Conservation (phyloP, 2,113 vertebrate species). For the Numida meleagris region DNA sequence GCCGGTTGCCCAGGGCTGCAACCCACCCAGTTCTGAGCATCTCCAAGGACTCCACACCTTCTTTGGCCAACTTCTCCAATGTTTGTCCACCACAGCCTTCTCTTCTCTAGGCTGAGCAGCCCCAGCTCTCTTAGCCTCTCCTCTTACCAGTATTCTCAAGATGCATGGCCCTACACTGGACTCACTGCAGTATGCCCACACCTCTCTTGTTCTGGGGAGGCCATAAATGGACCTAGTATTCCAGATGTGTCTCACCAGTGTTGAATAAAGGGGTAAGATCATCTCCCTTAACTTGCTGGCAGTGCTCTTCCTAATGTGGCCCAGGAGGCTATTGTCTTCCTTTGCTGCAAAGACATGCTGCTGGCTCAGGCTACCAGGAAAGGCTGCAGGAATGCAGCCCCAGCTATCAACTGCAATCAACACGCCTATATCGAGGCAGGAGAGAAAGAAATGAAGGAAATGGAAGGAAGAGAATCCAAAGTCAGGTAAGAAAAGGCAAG, state of each 20-base stretch:
- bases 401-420: not conserved
- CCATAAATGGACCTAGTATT: not conserved
- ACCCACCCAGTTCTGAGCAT: not conserved
- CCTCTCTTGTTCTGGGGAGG: not conserved
- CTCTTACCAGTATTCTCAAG: not conserved
- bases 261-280: not conserved
- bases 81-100: not conserved
- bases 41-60: not conserved
- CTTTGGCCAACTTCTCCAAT: not conserved
- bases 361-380: not conserved
- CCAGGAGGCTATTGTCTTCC: not conserved
- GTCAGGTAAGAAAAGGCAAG: not conserved
- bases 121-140: not conserved
- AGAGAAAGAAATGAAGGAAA: not conserved
- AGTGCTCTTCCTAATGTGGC: not conserved
- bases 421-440: not conserved
- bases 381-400: not conserved
- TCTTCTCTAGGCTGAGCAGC: not conserved
- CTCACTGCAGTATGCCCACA: not conserved
- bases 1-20: not conserved
- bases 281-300: not conserved
- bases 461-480: not conserved
- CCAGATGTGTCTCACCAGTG: not conserved
- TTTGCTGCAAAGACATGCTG: not conserved
- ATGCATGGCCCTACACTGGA: not conserved